Evolutionary conservation across 2,797 vertebrate genomes (phyloP).

Genomic region (Triplophysa yarkandensis): DNA sequence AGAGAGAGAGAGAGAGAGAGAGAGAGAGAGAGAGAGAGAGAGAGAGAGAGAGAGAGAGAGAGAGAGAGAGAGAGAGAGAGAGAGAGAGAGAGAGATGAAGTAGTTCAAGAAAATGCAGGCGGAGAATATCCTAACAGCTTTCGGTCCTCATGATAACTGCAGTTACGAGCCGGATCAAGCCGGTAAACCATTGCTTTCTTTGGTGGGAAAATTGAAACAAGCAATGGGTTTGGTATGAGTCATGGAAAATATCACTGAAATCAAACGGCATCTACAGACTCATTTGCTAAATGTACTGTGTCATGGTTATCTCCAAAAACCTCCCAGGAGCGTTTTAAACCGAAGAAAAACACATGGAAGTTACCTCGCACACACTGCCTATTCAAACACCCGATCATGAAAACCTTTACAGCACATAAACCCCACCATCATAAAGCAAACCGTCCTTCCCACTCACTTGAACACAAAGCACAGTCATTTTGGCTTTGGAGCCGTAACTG

Average conservation of each 20-base stretch:
- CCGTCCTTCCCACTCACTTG: conserved; percentile 26
- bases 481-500: conserved; percentile 20
- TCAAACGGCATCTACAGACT: conserved; percentile 29
- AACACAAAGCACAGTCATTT: conserved; percentile 32
- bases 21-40: too few relatives aligned
- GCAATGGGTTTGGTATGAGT: conserved; percentile 15
- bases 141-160: background rate
- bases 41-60: too few relatives aligned
- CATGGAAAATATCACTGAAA: conserved; percentile 34
- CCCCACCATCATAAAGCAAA: conserved; percentile 22
- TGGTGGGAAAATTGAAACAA: background rate
- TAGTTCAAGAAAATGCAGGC: background rate
- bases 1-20: too few relatives aligned
- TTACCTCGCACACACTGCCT: conserved; percentile 29
- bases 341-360: conserved; percentile 21
- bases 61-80: too few relatives aligned
- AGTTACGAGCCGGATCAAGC: background rate
- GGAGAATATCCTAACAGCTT: background rate
- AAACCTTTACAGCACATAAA: conserved; percentile 2
- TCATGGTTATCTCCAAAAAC: conserved; percentile 20
- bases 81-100: background rate
- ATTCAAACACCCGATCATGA: background rate
- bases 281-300: conserved; percentile 45
- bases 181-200: background rate
- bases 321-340: conserved; percentile 37